A percentile compares a stretch with the other conserved stretches of the same genome.
Conservation (phyloP, 2,113 vertebrate species). For the Clinocottus analis region DNA sequence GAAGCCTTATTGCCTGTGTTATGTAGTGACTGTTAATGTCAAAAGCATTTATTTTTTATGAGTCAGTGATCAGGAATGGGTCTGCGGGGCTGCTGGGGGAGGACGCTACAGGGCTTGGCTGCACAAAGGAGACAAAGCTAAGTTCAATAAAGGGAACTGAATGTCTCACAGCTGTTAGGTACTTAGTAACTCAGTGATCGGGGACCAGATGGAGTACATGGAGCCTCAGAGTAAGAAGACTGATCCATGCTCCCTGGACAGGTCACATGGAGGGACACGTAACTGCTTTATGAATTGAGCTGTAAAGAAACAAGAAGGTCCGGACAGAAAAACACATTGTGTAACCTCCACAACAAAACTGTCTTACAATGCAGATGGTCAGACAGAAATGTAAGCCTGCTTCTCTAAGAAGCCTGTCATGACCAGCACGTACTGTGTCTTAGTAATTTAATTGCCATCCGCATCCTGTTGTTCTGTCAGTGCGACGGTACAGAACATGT, state of each 20-base stretch:
- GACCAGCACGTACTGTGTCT: slow-evolving; percentile 13
- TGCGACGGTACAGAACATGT: slow-evolving; percentile 15
- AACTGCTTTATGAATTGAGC: background rate
- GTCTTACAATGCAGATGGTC: slow-evolving; percentile 23
- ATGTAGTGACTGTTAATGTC: slow-evolving; percentile 57
- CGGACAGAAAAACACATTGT: slow-evolving; percentile 8
- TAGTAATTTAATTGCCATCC: slow-evolving; percentile 25
- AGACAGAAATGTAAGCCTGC: slow-evolving; percentile 36
- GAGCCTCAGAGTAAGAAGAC: background rate
- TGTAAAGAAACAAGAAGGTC: background rate
- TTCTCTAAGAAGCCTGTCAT: slow-evolving; percentile 31
- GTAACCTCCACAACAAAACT: slow-evolving; percentile 16
- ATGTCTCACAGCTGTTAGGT: slow-evolving; percentile 39
- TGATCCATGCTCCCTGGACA: background rate
- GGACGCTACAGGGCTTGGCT: slow-evolving; percentile 6
- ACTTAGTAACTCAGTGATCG: slow-evolving; percentile 26
- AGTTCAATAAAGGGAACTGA: slow-evolving; percentile 44
- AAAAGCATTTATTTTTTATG: slow-evolving; percentile 56
- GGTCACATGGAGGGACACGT: background rate
- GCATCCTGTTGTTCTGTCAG: slow-evolving; percentile 28
- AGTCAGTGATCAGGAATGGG: slow-evolving; percentile 66
- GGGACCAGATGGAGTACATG: slow-evolving; percentile 7
- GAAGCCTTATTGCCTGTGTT: slow-evolving; percentile 56
- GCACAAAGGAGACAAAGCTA: slow-evolving; percentile 29
- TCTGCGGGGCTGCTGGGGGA: slow-evolving; percentile 45